Evolutionary conservation across 2,888 invertebrate species (phyloP).

Genomic region (Pristionchus japonicus): DNA sequence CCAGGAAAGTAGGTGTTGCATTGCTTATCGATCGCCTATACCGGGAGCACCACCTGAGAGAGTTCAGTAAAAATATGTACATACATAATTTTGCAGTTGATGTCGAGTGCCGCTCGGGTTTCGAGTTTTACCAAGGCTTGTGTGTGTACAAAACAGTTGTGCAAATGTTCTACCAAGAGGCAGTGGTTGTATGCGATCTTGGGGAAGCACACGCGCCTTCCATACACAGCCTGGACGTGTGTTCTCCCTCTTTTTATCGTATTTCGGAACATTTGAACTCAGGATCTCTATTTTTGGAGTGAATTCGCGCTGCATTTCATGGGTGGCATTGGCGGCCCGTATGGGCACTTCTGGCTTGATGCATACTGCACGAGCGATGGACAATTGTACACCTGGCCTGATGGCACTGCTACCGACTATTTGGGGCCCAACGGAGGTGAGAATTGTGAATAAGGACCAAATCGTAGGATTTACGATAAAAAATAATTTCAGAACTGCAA

Average conservation of each 20-base stretch:
- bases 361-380: not conserved
- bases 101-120: not conserved
- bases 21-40: no score
- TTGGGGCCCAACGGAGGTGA: not conserved
- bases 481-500: no score
- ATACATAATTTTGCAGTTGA: no score
- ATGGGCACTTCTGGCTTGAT: not conserved
- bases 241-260: not conserved
- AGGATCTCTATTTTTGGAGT: constrained; percentile 4
- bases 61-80: no score
- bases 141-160: no score
- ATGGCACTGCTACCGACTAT: not conserved
- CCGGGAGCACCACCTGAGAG: no score
- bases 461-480: no score
- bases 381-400: not conserved
- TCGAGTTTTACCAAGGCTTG: not conserved
- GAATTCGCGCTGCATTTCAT: not conserved
- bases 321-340: no score
- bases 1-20: no score
- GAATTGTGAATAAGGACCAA: no score
- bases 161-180: not conserved
- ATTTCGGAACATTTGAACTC: not conserved
- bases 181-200: not conserved
- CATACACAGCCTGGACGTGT: not conserved
- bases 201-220: not conserved